These are phyloP conservation scores for Lochmaea capreae DNA, from an alignment of 2,888 invertebrate genomes.

Conservation along the genomic window DNA sequence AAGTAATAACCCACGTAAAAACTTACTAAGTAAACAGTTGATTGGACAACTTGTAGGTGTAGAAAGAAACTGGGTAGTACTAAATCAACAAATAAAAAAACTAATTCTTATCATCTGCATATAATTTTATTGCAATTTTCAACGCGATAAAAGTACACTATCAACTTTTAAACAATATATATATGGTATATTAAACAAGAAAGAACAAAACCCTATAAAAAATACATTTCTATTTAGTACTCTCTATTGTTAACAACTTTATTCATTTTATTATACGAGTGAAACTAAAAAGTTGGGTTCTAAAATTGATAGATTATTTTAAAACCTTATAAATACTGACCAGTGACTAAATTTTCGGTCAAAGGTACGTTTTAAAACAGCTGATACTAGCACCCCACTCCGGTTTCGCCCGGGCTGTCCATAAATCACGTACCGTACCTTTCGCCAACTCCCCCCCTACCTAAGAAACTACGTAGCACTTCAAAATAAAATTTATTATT, in stretches of 20 bases:
- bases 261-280: neutral
- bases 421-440: too few relatives aligned
- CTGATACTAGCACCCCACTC: too few relatives aligned
- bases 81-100: conserved; percentile 19
- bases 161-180: neutral
- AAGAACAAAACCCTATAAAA: conserved; percentile 16
- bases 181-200: neutral
- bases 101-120: conserved; percentile 25
- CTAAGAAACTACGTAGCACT: too few relatives aligned
- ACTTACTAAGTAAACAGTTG: conserved; percentile 7
- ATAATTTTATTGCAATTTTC: conserved; percentile 22
- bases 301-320: too few relatives aligned
- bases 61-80: neutral
- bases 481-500: too few relatives aligned
- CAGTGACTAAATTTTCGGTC: too few relatives aligned
- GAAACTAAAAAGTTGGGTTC: too few relatives aligned
- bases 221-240: neutral
- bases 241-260: conserved; percentile 1
- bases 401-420: too few relatives aligned
- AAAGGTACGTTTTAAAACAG: too few relatives aligned
- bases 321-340: too few relatives aligned
- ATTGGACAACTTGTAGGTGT: conserved; percentile 12
- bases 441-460: too few relatives aligned
- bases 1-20: conserved; percentile 3
- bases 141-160: conserved; percentile 22